phyloP scores from a whole-genome alignment of 2,113 vertebrate species.

The Psammodynastes pulverulentus region DNA sequence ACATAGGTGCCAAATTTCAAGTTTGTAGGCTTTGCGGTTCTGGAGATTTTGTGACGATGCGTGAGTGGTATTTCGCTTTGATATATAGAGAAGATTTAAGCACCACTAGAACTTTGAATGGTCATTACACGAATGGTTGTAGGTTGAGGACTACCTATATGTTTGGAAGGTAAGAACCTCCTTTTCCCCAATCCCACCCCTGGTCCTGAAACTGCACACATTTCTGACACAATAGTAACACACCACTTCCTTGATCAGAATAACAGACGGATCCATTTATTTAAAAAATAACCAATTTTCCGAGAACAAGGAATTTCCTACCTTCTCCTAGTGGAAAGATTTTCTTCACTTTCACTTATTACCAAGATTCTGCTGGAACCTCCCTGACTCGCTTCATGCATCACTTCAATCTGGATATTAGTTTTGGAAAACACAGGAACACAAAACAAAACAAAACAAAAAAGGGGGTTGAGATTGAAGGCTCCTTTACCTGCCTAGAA shows the following conservation, averaged over 20 bases:
- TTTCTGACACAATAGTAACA: background rate
- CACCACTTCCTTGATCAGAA: background rate
- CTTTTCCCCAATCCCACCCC: background rate
- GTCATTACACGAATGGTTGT: background rate
- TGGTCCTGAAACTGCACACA: background rate
- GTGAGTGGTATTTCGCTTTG: too few species aligned
- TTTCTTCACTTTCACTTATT: constrained; percentile 79
- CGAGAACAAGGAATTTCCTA: constrained; percentile 56
- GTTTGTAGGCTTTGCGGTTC: too few species aligned
- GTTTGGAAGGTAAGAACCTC: background rate
- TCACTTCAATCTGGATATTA: constrained; percentile 84
- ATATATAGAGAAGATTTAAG: too few species aligned
- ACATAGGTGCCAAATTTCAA: too few species aligned
- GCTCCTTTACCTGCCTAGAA: background rate
- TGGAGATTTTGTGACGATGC: too few species aligned
- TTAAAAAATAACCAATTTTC: background rate
- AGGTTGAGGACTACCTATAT: background rate
- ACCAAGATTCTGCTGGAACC: constrained; percentile 75
- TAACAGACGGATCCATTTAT: background rate
- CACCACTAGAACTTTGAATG: background rate
- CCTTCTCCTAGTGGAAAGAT: constrained; percentile 81
- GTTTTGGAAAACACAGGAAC: constrained; percentile 27
- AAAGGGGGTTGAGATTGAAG: constrained; percentile 16
- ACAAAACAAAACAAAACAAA: constrained; percentile 15
- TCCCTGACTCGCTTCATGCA: constrained; percentile 84